A percentile compares a stretch with the other conserved stretches of the same genome.
These are phyloP conservation scores for Colletes latitarsis DNA, from an alignment of 1,140 invertebrate species.

Conservation along the genomic window DNA sequence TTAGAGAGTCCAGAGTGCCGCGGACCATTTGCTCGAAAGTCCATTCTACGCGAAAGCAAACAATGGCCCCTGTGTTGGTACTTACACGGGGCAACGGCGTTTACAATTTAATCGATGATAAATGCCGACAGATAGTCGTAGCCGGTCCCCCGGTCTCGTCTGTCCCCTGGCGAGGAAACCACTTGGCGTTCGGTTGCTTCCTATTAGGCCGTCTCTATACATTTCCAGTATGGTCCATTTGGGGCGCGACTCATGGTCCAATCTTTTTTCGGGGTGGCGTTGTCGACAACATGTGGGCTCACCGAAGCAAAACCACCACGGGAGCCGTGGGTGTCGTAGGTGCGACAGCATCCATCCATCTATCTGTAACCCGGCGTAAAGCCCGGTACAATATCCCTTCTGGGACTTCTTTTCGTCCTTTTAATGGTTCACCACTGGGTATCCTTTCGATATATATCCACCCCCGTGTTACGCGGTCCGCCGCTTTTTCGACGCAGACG, in stretches of 20 bases:
- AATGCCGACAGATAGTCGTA: slow-evolving; percentile 71
- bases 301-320: slow-evolving; percentile 74
- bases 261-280: slow-evolving; percentile 24
- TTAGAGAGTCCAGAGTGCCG: background rate
- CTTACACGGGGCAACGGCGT: slow-evolving; percentile 52
- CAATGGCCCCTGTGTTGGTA: slow-evolving; percentile 9
- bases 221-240: slow-evolving; percentile 71
- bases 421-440: slow-evolving; percentile 62
- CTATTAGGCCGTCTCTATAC: slow-evolving; percentile 71
- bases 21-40: slow-evolving; percentile 43
- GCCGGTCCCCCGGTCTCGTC: background rate
- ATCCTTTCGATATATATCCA: slow-evolving; percentile 25
- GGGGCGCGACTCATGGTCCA: slow-evolving; percentile 68
- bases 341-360: slow-evolving; percentile 69
- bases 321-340: slow-evolving; percentile 66
- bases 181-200: slow-evolving; percentile 65
- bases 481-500: slow-evolving; percentile 24
- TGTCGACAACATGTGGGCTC: slow-evolving; percentile 76
- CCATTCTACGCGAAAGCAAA: background rate
- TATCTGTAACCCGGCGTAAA: slow-evolving; percentile 56
- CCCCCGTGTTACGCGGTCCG: slow-evolving; percentile 35
- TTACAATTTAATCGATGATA: slow-evolving; percentile 78
- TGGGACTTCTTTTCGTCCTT: slow-evolving; percentile 69
- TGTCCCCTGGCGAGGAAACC: slow-evolving; percentile 62
- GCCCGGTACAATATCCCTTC: slow-evolving; percentile 69